phyloP scores from a whole-genome alignment of 2,888 invertebrate genomes.

The Ochropacha duplaris region DNA sequence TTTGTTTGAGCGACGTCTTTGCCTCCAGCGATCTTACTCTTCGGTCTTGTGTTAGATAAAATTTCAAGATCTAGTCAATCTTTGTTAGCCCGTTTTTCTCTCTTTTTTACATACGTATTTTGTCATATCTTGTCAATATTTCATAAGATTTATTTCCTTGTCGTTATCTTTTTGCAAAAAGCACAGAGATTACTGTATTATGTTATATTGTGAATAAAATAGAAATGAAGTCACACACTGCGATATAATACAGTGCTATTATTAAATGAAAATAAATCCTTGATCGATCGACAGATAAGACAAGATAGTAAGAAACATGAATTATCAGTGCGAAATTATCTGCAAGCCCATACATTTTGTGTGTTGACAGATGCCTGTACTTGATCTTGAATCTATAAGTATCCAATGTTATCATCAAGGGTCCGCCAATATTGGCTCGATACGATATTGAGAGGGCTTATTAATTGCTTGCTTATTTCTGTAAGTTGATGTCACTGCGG shows the following conservation, averaged over 20 bases:
- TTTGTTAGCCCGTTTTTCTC: too few species aligned
- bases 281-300: slow-evolving; percentile 1
- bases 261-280: slow-evolving; percentile 2
- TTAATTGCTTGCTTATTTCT: background rate
- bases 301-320: background rate
- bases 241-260: background rate
- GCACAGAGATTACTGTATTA: background rate
- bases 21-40: too few species aligned
- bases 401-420: slow-evolving; percentile 1
- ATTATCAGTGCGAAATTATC: background rate
- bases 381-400: slow-evolving; percentile 8
- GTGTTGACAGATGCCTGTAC: background rate
- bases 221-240: background rate
- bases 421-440: background rate
- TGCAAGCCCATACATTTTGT: background rate
- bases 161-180: background rate
- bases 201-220: background rate
- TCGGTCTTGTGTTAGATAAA: too few species aligned
- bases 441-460: too few species aligned
- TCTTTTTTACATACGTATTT: too few species aligned
- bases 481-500: background rate
- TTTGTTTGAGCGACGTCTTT: too few species aligned
- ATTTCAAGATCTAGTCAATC: too few species aligned
- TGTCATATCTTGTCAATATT: background rate
- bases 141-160: background rate